Percentiles rank a stretch among this genome's conserved stretches.
These are phyloP conservation scores for Oreonectes daqikongensis DNA, from an alignment of 2,797 vertebrate species.

Conservation along the genomic window DNA sequence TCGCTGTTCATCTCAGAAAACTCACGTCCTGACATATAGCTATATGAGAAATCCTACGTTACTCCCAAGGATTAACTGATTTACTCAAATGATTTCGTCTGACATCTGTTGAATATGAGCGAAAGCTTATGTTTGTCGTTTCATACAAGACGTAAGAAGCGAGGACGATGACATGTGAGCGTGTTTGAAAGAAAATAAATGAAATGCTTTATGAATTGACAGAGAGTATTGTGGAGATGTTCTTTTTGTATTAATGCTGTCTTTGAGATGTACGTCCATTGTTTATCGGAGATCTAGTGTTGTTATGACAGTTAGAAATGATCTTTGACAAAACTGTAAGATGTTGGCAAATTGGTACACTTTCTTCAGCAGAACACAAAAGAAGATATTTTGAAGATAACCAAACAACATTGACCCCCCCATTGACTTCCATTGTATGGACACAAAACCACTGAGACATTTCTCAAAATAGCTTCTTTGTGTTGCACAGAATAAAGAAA, in stretches of 20 bases:
- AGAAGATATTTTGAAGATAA: too few species aligned
- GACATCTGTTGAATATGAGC: background rate
- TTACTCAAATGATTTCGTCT: constrained; percentile 19
- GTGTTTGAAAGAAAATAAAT: constrained; percentile 57
- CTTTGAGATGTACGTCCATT: background rate
- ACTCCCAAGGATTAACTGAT: constrained; percentile 37
- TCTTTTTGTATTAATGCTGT: background rate
- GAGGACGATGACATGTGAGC: constrained; percentile 21
- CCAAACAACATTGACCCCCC: too few species aligned
- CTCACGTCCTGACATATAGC: constrained; percentile 27
- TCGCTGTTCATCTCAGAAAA: constrained; percentile 41
- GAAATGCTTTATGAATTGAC: constrained; percentile 69
- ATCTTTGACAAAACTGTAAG: too few species aligned
- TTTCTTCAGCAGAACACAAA: too few species aligned
- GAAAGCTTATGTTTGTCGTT: constrained; percentile 10
- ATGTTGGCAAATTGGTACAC: too few species aligned
- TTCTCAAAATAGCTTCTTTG: too few species aligned
- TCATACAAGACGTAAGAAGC: constrained; percentile 44
- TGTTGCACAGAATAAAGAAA: too few species aligned
- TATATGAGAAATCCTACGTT: constrained; percentile 22
- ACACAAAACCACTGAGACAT: too few species aligned
- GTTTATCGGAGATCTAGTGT: background rate
- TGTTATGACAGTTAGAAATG: background rate
- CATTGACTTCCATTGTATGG: too few species aligned
- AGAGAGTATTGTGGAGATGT: constrained; percentile 53